Percentiles rank a stretch among this genome's conserved stretches.
Evolutionary conservation across 2,888 invertebrate species (phyloP).

Genomic region (Sinopyrophorus schimmeli): DNA sequence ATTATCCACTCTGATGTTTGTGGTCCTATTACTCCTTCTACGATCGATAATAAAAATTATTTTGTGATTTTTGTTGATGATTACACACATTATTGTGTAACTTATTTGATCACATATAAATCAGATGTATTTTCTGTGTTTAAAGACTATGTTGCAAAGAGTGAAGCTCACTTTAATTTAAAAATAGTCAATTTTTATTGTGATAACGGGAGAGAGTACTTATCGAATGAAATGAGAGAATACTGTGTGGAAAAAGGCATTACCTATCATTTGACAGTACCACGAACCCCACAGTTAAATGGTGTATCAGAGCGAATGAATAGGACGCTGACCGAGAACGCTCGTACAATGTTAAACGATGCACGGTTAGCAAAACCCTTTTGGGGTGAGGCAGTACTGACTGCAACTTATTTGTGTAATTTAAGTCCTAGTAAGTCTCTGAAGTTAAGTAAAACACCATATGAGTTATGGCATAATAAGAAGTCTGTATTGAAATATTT

Average conservation of each 20-base stretch:
- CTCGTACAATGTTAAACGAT: slow-evolving; percentile 8
- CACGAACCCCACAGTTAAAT: slow-evolving; percentile 23
- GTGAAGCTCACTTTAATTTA: slow-evolving; percentile 13
- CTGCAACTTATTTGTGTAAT: slow-evolving; percentile 40
- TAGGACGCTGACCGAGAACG: slow-evolving; percentile 20
- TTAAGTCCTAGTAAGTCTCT: slow-evolving; percentile 32
- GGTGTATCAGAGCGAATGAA: slow-evolving; percentile 22
- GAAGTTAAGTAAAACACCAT: slow-evolving; percentile 32
- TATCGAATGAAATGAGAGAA: slow-evolving; percentile 15
- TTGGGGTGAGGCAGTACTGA: slow-evolving; percentile 19
- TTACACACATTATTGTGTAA: slow-evolving; percentile 20
- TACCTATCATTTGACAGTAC: slow-evolving; percentile 26
- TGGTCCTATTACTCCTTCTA: slow-evolving; percentile 21
- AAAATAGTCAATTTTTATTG: slow-evolving; percentile 17
- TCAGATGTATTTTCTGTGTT: slow-evolving; percentile 23
- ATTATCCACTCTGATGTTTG: slow-evolving; percentile 26
- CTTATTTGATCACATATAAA: slow-evolving; percentile 17
- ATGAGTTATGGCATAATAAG: slow-evolving; percentile 41
- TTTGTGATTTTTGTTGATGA: slow-evolving; percentile 26
- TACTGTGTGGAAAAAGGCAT: slow-evolving; percentile 29
- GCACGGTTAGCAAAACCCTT: slow-evolving; percentile 37
- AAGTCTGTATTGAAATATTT: slow-evolving; percentile 44
- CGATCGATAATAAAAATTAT: slow-evolving; percentile 17
- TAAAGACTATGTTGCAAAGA: slow-evolving; percentile 18
- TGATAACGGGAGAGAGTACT: slow-evolving; percentile 28